Percentiles rank a stretch among this genome's conserved stretches.
These are phyloP conservation scores for Coracopsis vasa DNA, from an alignment of 2,113 vertebrate genomes.

Conservation along the genomic window DNA sequence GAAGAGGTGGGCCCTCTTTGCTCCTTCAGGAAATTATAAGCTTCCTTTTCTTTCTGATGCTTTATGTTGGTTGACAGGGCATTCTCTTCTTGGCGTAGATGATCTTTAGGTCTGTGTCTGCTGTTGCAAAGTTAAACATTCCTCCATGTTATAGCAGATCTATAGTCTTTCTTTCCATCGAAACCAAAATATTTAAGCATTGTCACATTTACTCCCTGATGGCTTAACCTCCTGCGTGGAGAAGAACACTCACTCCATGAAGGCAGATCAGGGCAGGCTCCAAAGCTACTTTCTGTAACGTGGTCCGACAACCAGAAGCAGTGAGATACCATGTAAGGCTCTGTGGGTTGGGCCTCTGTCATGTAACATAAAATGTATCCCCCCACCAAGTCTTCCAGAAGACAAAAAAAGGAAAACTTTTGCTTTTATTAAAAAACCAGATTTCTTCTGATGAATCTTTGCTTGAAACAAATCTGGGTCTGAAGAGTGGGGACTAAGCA, in stretches of 20 bases:
- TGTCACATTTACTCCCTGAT: neutral
- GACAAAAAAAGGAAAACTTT: neutral
- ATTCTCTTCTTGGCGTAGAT: neutral
- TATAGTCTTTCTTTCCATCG: neutral
- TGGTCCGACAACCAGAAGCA: neutral
- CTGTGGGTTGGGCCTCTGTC: neutral
- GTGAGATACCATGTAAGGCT: accelerated
- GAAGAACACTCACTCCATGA: accelerated
- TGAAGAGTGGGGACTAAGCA: neutral
- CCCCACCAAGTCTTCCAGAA: neutral
- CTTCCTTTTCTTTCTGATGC: neutral
- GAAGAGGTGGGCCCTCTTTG: neutral
- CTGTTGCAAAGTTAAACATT: neutral
- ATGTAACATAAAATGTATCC: neutral
- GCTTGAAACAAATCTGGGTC: neutral
- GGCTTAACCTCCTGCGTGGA: accelerated
- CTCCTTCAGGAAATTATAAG: neutral
- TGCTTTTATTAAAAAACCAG: neutral
- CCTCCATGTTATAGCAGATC: neutral
- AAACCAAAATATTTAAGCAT: neutral
- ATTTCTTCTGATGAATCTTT: neutral
- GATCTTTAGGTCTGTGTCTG: neutral
- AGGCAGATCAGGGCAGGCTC: too few relatives aligned
- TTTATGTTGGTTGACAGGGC: neutral
- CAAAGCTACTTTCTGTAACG: neutral